Evolutionary conservation across 2,797 vertebrate species (phyloP).

Genomic region (Pelochelys cantorii): DNA sequence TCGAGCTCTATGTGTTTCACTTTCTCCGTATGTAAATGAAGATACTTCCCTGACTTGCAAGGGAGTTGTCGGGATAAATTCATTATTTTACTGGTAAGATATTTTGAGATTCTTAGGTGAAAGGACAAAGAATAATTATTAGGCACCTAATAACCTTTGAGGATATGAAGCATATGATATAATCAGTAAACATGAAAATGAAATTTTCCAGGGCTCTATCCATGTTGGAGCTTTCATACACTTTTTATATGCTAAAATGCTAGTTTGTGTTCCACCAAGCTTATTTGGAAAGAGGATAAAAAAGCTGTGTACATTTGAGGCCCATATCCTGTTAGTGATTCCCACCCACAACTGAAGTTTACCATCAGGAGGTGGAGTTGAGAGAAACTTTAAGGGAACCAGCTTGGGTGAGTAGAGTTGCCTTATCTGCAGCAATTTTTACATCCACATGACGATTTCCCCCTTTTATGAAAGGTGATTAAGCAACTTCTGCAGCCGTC

Average conservation of each 20-base stretch:
- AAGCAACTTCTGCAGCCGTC: neutral
- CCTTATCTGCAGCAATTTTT: neutral
- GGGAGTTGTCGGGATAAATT: slow-evolving; percentile 41
- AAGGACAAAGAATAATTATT: slow-evolving; percentile 47
- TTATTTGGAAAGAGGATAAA: slow-evolving; percentile 18
- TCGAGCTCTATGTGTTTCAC: neutral
- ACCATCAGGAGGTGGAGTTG: neutral
- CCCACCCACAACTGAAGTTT: neutral
- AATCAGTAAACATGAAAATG: slow-evolving; percentile 19
- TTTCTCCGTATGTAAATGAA: slow-evolving; percentile 2
- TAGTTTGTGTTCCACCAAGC: neutral
- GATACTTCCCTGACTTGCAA: slow-evolving; percentile 17
- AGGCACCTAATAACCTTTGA: neutral
- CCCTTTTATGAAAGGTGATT: neutral
- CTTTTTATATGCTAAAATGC: neutral
- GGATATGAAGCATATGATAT: neutral
- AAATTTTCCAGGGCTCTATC: slow-evolving; percentile 32
- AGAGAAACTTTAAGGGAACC: neutral
- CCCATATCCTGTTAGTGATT: neutral
- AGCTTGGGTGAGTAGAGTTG: neutral
- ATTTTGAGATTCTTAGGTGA: slow-evolving; percentile 42
- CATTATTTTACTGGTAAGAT: slow-evolving; percentile 22
- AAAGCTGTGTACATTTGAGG: neutral
- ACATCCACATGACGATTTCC: neutral
- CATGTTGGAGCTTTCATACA: neutral